Evolutionary conservation across 2,113 vertebrate species (phyloP).

Genomic region (Cyprinodon variegatus): DNA sequence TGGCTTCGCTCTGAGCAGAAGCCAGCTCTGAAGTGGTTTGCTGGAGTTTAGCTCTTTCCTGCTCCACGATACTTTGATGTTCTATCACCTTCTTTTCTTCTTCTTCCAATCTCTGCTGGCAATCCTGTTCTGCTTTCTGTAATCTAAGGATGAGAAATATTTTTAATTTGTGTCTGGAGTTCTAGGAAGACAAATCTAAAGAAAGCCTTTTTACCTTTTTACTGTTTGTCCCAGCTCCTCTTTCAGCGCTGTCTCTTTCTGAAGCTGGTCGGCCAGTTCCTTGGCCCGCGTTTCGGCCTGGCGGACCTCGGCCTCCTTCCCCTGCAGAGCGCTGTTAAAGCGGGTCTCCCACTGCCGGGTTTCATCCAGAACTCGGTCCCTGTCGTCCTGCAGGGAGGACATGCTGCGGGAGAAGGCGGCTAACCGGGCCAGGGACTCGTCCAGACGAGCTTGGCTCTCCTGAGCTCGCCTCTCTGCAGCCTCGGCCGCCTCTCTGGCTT

Average conservation of each 20-base stretch:
- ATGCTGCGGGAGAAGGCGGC: conserved; percentile 94
- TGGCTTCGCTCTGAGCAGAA: conserved; percentile 68
- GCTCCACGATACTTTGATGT: conserved; percentile 74
- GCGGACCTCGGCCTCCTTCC: conserved; percentile 88
- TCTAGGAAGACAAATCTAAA: background rate
- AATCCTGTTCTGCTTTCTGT: conserved; percentile 78
- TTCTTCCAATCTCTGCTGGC: conserved; percentile 76
- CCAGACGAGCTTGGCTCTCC: conserved; percentile 83
- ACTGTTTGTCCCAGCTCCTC: conserved; percentile 83
- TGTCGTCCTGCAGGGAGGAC: conserved; percentile 96
- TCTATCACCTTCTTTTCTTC: conserved; percentile 74
- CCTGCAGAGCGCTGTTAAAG: conserved; percentile 86
- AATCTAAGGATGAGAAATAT: conserved; percentile 72
- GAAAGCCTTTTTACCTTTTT: conserved; percentile 67
- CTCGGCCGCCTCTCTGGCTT: conserved; percentile 77
- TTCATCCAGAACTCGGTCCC: conserved; percentile 92
- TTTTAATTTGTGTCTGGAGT: background rate
- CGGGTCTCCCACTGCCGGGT: conserved; percentile 91
- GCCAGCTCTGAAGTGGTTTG: conserved; percentile 70
- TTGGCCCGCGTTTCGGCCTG: conserved; percentile 82
- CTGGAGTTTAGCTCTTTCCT: conserved; percentile 77
- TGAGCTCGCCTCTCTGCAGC: conserved; percentile 81
- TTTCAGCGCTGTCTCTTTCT: conserved; percentile 74
- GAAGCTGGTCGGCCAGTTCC: conserved; percentile 81
- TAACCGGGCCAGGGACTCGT: conserved; percentile 88